Percentiles rank a stretch among this genome's conserved stretches.
phyloP scores from a whole-genome alignment of 1,140 invertebrate genomes.

The Gonioctena quinquepunctata region DNA sequence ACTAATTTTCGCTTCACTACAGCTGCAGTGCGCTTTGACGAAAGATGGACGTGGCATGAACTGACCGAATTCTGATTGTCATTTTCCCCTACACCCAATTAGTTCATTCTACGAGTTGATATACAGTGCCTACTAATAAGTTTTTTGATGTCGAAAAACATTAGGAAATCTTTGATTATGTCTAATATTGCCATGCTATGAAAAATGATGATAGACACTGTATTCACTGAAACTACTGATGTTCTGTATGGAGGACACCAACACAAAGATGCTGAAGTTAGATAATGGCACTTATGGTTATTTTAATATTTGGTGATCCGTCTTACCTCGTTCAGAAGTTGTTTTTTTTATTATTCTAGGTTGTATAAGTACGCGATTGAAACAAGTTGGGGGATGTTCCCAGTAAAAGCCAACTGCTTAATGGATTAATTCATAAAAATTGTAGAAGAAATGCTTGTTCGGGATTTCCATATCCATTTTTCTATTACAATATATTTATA shows the following conservation, averaged over 20 bases:
- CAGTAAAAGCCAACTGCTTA: too few relatives aligned
- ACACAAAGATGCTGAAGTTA: not conserved
- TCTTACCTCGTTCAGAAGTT: not conserved
- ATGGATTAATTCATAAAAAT: too few relatives aligned
- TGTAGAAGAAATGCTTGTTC: too few relatives aligned
- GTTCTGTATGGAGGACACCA: not conserved
- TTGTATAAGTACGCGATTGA: too few relatives aligned
- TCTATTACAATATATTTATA: too few relatives aligned
- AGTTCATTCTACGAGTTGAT: not conserved
- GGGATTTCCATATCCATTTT: too few relatives aligned
- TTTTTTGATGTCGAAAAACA: too few relatives aligned
- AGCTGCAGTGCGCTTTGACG: slow-evolving; percentile 37
- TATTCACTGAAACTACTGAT: not conserved
- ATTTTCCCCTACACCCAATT: not conserved
- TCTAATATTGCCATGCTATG: not conserved
- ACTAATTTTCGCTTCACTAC: slow-evolving; percentile 35
- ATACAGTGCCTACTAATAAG: not conserved
- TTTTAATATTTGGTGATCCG: not conserved
- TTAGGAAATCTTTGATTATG: too few relatives aligned
- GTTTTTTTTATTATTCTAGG: not conserved
- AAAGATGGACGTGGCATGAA: slow-evolving; percentile 32
- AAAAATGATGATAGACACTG: not conserved
- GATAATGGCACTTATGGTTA: not conserved
- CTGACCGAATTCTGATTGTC: not conserved
- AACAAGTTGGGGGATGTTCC: too few relatives aligned